Evolutionary conservation across 1,140 invertebrate species (phyloP), one percentile per base, ranked within the genome.

Genomic region (Papilio dardanus): DNA sequence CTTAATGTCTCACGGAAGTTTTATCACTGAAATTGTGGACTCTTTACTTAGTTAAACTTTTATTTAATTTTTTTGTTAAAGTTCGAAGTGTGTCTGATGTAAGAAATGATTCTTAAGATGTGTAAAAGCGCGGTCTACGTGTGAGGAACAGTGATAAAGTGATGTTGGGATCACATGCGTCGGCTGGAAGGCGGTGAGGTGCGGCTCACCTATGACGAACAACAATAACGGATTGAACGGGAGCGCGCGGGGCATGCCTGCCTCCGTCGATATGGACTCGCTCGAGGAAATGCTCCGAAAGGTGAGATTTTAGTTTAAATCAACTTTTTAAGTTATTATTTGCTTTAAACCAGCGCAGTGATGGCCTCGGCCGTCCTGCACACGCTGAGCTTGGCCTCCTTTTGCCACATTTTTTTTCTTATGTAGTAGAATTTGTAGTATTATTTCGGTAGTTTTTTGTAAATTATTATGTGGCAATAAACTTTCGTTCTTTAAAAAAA

Each of bases 271-370:
- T 93, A 96, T 96, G 95, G 96, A 97, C 87, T 96, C 96, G 79
- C 94, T 97, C 81, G 96, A 97, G 90, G 96, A 97, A 94, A 96
- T 97, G 96, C 95, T 97, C 87, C 95, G 96, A 88, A 97, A 97
- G 96, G 96, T 97, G 94, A 95, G 83, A 67, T 46, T 21, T 62
- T 35, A 40, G 69, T 58, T 14, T 42, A 1, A 16, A 42, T 42
- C 2, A 42, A 42, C 65, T 46, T 66, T 19, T 65, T 4, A 33
- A 42, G 21, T 33, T 31, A 74, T 30, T n/a, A 28, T 35, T 33
- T 69, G 31, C 69, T 68, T 66, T 74, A 50, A 68, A 31, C 35
- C 40, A 46, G 46, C 46, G 69, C n/a, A n/a, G n/a, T n/a, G n/a
- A n/a, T n/a, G n/a, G n/a, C n/a, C n/a, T n/a, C n/a, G n/a, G n/a